Evolutionary conservation across 1,140 invertebrate genomes (phyloP).

Genomic region (Homalodisca vitripennis): DNA sequence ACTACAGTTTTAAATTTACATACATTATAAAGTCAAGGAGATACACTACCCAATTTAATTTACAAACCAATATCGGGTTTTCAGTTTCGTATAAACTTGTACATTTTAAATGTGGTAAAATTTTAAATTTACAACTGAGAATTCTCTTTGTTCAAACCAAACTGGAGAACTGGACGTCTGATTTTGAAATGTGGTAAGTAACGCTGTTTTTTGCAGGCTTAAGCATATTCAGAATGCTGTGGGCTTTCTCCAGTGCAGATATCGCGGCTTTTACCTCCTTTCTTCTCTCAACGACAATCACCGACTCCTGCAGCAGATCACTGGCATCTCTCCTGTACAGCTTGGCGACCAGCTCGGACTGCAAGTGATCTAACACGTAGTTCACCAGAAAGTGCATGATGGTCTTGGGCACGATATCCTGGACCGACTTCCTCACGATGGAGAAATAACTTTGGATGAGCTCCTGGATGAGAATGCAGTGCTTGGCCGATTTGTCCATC

Average conservation of each 20-base stretch:
- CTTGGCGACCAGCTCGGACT: conserved; percentile 32
- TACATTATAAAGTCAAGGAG: too few species aligned
- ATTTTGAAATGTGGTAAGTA: too few species aligned
- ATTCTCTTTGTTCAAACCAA: too few species aligned
- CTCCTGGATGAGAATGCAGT: conserved; percentile 33
- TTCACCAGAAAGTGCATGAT: conserved; percentile 42
- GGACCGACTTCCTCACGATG: conserved; percentile 37
- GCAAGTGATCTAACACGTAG: conserved; percentile 34
- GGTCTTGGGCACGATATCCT: conserved; percentile 40
- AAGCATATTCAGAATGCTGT: neutral
- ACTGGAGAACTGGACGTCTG: too few species aligned
- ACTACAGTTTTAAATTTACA: too few species aligned
- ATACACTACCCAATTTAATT: too few species aligned
- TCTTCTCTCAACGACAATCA: conserved; percentile 20
- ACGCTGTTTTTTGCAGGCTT: too few species aligned
- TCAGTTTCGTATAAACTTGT: too few species aligned
- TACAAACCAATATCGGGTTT: too few species aligned
- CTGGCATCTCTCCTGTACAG: conserved; percentile 32
- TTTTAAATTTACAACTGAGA: too few species aligned
- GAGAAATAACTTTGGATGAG: conserved; percentile 39
- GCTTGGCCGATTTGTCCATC: conserved; percentile 20
- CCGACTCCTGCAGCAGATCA: conserved; percentile 31
- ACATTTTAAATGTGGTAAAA: too few species aligned
- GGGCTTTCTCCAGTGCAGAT: conserved; percentile 5
- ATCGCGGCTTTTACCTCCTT: conserved; percentile 7